Evolutionary conservation across 2,888 invertebrate genomes (phyloP).

Genomic region (Mesorhabditis belari): DNA sequence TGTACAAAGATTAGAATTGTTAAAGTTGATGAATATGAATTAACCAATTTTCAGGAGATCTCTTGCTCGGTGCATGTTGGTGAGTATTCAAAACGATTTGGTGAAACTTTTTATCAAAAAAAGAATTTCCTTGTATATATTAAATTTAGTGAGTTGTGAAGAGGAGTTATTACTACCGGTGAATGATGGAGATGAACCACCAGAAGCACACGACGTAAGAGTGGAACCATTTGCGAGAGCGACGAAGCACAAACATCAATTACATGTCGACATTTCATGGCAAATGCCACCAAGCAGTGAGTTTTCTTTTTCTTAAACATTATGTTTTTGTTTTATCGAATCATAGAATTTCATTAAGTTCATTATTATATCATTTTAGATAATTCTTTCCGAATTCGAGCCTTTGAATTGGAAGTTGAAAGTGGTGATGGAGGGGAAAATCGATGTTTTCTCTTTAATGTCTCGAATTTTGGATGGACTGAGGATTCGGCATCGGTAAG

Average conservation of each 20-base stretch:
- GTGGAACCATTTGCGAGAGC: constrained; percentile 43
- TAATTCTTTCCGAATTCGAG: constrained; percentile 32
- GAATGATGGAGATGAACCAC: constrained; percentile 19
- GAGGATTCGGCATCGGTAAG: constrained; percentile 11
- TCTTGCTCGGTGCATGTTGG: constrained; percentile 36
- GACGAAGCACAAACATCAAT: constrained; percentile 27
- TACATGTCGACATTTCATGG: constrained; percentile 51
- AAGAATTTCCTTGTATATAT: neutral
- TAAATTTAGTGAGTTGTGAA: constrained; percentile 40
- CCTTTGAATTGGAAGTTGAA: constrained; percentile 42
- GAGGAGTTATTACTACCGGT: constrained; percentile 15
- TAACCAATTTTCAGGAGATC: constrained; percentile 31
- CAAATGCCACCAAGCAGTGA: constrained; percentile 47
- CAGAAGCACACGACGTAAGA: constrained; percentile 47
- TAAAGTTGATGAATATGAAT: too few relatives aligned
- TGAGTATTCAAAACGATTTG: constrained; percentile 7
- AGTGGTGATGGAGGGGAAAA: constrained; percentile 27
- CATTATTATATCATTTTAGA: too few relatives aligned
- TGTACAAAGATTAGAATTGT: too few relatives aligned
- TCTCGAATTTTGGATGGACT: constrained; percentile 31
- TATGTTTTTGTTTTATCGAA: neutral
- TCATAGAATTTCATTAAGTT: too few relatives aligned
- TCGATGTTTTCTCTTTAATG: constrained; percentile 46
- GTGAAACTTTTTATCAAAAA: neutral
- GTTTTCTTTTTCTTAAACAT: constrained; percentile 4